Evolutionary conservation across 2,797 vertebrate genomes (phyloP).

Genomic region (Enteromius thamalakanensis): DNA sequence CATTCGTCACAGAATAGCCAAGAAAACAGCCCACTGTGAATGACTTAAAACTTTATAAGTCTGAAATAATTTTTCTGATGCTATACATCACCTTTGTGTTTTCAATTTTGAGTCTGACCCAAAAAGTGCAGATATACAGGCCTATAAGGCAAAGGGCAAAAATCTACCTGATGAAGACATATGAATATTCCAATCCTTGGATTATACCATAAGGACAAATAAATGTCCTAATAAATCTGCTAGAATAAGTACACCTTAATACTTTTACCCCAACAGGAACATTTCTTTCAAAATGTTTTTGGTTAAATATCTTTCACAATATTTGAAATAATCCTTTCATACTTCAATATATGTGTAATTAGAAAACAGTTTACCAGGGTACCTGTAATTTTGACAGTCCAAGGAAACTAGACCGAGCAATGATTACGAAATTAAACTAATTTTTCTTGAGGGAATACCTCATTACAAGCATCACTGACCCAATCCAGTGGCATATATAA

Average conservation of each 20-base stretch:
- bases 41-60: slow-evolving; percentile 26
- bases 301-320: slow-evolving; percentile 1
- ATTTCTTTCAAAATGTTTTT: slow-evolving; percentile 13
- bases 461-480: slow-evolving; percentile 1
- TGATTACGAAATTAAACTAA: not conserved
- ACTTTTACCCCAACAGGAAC: slow-evolving; percentile 7
- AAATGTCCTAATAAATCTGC: slow-evolving; percentile 18
- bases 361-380: slow-evolving; percentile 12
- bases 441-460: slow-evolving; percentile 4
- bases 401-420: not conserved
- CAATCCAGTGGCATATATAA: not conserved
- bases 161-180: slow-evolving; percentile 4
- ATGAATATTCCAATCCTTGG: slow-evolving; percentile 10
- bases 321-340: not conserved
- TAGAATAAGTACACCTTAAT: not conserved
- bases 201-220: slow-evolving; percentile 1
- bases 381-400: not conserved
- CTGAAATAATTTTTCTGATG: not conserved
- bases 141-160: slow-evolving; percentile 32
- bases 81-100: slow-evolving; percentile 3
- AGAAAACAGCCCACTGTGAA: slow-evolving; percentile 14
- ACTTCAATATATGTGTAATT: not conserved
- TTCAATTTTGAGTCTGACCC: slow-evolving; percentile 18
- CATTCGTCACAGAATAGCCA: slow-evolving; percentile 51
- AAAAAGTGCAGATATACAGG: not conserved